phyloP scores from a whole-genome alignment of 2,113 vertebrate species.

The Eonycteris spelaea region DNA sequence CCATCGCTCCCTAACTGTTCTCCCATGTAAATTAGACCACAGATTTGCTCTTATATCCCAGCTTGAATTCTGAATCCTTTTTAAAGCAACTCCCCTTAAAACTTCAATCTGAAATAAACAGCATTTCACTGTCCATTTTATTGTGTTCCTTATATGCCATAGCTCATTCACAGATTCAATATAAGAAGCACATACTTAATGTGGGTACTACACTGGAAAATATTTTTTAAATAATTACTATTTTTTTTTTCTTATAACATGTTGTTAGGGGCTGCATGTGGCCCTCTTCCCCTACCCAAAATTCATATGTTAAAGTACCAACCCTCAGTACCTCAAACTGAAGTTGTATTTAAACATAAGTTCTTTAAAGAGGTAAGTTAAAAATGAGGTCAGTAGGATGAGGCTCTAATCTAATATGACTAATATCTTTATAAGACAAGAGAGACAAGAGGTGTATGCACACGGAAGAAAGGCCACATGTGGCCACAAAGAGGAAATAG shows the following conservation, averaged over 20 bases:
- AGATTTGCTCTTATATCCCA: background rate
- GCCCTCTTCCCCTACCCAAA: rapidly evolving
- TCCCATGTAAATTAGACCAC: background rate
- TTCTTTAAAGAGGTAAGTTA: background rate
- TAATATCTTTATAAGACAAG: background rate
- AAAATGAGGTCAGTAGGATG: background rate
- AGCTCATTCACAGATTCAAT: background rate
- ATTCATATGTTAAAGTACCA: background rate
- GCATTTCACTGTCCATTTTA: background rate
- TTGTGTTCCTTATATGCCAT: background rate
- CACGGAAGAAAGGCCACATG: background rate
- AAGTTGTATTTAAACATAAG: background rate
- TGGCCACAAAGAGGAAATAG: background rate
- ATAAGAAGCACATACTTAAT: background rate
- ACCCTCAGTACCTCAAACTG: background rate
- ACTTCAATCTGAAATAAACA: background rate
- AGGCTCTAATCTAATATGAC: background rate
- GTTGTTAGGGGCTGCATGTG: background rate
- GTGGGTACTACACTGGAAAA: background rate
- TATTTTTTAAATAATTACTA: background rate
- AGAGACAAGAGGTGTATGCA: background rate
- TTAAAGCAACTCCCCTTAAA: background rate
- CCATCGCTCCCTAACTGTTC: background rate
- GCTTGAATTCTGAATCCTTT: background rate
- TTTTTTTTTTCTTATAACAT: background rate